Base-by-base conservation (phyloP, 30 jellyfish, hydroid and myxozoan species). In the Aurelia aurita complex sp. Pacific region DNA sequence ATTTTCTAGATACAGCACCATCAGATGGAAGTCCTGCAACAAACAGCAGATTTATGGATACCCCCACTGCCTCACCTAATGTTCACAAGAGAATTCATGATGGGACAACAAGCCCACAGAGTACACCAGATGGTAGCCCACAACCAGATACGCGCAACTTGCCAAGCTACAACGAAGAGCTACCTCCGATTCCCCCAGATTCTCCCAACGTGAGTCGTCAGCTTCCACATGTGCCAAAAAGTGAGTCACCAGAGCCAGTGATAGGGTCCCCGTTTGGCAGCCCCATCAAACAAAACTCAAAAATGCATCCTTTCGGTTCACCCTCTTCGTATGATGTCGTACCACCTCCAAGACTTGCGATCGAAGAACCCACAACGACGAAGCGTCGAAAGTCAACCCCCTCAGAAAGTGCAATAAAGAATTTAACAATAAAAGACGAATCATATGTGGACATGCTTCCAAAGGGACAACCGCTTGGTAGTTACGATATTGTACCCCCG, bases 401-500 rank as follows among this genome's bases (percentile, higher is more conserved):
- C 11, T 12, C 83, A 19, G 86, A 82, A 34, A 84, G 77, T 64
- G 93, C 93, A 13, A 61, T 18, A 52, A 77, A 60, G 32, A 84
- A 84, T 29, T 65, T 51, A 72, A 63, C 80, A 9, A 74, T 74
- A 43, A 73, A 73, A 15, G 93, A 84, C 54, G 93, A 84, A 16
- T 73, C 93, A 2, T 84, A 84, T 59, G 82, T 84, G 43, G 93
- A 84, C 42, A 84, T 84, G 93, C 81, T 61, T 73, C 68, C 76
- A 2, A 64, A 43, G 6, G 54, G 65, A 51, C 12, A 50, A 16
- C 69, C 23, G 13, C 83, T 50, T 18, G 4, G 83, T 29, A 51
- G 82, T 40, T 87, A 87, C 60, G 96, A 87, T 71, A 16, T 38
- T 1, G 96, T 87, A 11, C 95, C 95, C 2, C 87, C 96, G 9